Base-by-base conservation (phyloP, 2,888 invertebrate species). In the Drosophila eohydei region DNA sequence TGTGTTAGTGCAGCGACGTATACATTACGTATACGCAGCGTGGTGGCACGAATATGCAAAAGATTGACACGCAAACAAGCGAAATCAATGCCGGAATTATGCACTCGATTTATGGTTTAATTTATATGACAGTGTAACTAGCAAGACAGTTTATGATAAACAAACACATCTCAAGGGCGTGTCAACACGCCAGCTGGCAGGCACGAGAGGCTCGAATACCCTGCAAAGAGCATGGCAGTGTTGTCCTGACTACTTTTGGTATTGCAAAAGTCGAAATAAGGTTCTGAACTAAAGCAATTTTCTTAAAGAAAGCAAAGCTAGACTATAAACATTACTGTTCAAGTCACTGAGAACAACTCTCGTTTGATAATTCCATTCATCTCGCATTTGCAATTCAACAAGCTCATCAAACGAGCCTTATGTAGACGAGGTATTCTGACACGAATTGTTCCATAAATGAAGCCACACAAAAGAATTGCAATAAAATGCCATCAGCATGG, bases 11-110 rank as follows among this genome's bases (percentile, higher is more conserved):
- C 32, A 43, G 46, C 21, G 40, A 12, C 73, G 76, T 12, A 14
- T 12, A 51, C 8, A 30, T 80, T 66, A 77, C 74, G 58, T 61
- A 68, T 81, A 75, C 73, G 79, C 69, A 75, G 64, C 61, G 72
- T 43, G 43, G 16, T 63, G 44, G 12, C 81, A 81, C 72, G 64
- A 61, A 65, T 62, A 60, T 65, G 69, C 59, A 77, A 46, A 41
- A 44, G 64, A 73, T 59, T 65, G 68, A 74, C 80, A 80, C 83
- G 83, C 80, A 61, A 77, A 63, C 58, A 60, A 63, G 41, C 51
- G 61, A 79, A 84, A 81, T 79, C 80, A 84, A 84, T 84, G 82
- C 74, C 48, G 26, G 38, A 54, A 57, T 61, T 74, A 61, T 78
- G 66, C 70, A 74, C 69, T 78, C 54, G 28, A 74, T 78, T 74